Evolutionary conservation across 2,888 invertebrate species (phyloP).

Genomic region (Rhabditoides inermis): DNA sequence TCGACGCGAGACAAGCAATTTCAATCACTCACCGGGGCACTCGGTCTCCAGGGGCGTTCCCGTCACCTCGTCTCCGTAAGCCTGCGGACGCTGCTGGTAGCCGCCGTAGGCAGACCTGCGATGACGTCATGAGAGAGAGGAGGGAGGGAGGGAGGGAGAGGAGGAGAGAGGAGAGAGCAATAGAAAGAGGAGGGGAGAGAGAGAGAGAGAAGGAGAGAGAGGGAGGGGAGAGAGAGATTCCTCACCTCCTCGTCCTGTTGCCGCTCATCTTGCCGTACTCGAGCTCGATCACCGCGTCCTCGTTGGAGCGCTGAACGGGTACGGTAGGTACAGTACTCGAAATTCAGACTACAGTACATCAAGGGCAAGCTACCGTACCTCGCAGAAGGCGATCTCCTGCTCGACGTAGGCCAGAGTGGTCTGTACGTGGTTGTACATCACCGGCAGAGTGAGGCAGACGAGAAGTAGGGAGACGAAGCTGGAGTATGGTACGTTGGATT

Average conservation of each 20-base stretch:
- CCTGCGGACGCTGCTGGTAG: constrained; percentile 16
- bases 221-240: too few species aligned
- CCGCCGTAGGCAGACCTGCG: too few species aligned
- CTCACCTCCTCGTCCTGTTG: too few species aligned
- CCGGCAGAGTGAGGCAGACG: constrained; percentile 44
- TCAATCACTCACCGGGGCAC: constrained; percentile 38
- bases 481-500: constrained; percentile 7
- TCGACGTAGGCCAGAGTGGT: constrained; percentile 50
- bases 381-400: constrained; percentile 50
- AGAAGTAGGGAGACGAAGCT: constrained; percentile 46
- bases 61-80: constrained; percentile 37
- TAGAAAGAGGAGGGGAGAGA: too few species aligned
- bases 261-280: constrained; percentile 27
- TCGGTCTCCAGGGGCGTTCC: constrained; percentile 50
- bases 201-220: too few species aligned
- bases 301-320: constrained; percentile 30
- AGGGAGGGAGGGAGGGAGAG: too few species aligned
- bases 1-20: too few species aligned
- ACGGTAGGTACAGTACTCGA: neutral
- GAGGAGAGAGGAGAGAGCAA: too few species aligned
- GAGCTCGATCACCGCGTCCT: constrained; percentile 35
- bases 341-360: neutral
- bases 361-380: constrained; percentile 23
- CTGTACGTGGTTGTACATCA: constrained; percentile 52
- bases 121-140: too few species aligned